Evolutionary conservation across 2,797 vertebrate genomes (phyloP).

Genomic region (Danionella dracula): DNA sequence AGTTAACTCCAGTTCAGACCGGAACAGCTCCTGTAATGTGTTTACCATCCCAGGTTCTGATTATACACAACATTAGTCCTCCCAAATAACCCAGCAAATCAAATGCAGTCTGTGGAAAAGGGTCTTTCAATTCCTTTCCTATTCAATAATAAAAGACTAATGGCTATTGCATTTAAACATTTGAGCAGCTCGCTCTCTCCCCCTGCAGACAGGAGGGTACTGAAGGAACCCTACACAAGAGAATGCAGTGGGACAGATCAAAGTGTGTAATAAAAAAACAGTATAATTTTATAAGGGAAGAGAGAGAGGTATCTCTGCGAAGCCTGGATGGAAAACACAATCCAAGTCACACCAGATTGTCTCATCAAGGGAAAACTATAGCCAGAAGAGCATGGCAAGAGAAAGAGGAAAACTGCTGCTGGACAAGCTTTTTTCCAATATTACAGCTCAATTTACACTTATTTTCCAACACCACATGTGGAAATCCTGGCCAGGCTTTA

Average conservation of each 20-base stretch:
- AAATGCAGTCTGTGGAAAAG: slow-evolving; percentile 48
- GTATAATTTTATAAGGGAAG: too few species aligned
- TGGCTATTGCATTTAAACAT: slow-evolving; percentile 49
- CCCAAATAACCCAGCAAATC: slow-evolving; percentile 64
- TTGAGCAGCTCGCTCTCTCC: slow-evolving; percentile 22
- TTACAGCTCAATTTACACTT: slow-evolving; percentile 25
- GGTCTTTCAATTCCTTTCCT: slow-evolving; percentile 52
- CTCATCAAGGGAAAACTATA: slow-evolving; percentile 48
- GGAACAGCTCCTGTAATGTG: slow-evolving; percentile 53
- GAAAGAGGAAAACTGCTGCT: slow-evolving; percentile 13
- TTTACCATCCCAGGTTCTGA: slow-evolving; percentile 56
- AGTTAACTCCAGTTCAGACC: slow-evolving; percentile 5
- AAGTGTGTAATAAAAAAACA: neutral
- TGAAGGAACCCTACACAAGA: slow-evolving; percentile 14
- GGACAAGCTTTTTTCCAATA: slow-evolving; percentile 28
- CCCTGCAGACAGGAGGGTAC: slow-evolving; percentile 30
- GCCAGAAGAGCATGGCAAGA: slow-evolving; percentile 33
- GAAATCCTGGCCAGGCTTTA: slow-evolving; percentile 2
- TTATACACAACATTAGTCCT: slow-evolving; percentile 65
- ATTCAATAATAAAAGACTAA: slow-evolving; percentile 58
- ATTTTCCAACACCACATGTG: slow-evolving; percentile 1
- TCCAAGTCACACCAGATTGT: slow-evolving; percentile 44
- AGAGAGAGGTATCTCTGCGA: neutral
- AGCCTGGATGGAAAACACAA: neutral
- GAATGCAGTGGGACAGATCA: neutral